These are phyloP conservation scores for Sebastes iracundus DNA, from an alignment of 2,797 vertebrate species.

Conservation along the genomic window DNA sequence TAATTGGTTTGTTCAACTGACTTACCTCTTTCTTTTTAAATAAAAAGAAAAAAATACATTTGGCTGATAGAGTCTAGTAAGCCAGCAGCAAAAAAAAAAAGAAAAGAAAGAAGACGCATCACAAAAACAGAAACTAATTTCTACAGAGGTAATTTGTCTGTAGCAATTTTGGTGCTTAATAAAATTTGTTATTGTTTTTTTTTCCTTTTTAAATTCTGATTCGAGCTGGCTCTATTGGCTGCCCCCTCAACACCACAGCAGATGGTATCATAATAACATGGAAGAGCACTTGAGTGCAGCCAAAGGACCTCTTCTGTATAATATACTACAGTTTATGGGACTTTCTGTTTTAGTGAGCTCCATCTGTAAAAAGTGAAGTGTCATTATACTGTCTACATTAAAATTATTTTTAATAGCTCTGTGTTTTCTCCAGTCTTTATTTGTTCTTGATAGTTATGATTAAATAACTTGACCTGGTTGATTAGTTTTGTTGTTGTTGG, in stretches of 20 bases:
- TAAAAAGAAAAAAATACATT: not conserved
- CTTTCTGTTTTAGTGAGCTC: slow-evolving; percentile 56
- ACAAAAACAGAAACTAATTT: not conserved
- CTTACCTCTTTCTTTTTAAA: not conserved
- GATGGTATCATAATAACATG: slow-evolving; percentile 16
- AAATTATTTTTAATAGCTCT: slow-evolving; percentile 65
- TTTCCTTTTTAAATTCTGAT: not conserved
- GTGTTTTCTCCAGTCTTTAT: slow-evolving; percentile 10
- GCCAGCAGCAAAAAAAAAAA: not conserved
- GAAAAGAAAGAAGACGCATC: not conserved
- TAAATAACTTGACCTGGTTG: not conserved
- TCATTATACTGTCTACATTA: slow-evolving; percentile 67
- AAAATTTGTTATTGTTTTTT: not conserved
- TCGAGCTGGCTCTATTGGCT: not conserved
- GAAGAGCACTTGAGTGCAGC: slow-evolving; percentile 8
- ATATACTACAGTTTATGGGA: slow-evolving; percentile 32
- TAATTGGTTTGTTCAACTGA: slow-evolving; percentile 8
- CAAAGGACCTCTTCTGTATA: slow-evolving; percentile 30
- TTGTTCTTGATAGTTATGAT: not conserved
- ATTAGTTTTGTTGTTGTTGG: not conserved
- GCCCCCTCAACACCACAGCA: not conserved
- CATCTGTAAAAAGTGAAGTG: slow-evolving; percentile 50
- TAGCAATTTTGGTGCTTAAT: slow-evolving; percentile 12
- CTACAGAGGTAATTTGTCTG: not conserved
- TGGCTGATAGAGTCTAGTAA: not conserved